Conservation (phyloP, 2,888 invertebrate genomes). For the Cheilosia urbana region DNA sequence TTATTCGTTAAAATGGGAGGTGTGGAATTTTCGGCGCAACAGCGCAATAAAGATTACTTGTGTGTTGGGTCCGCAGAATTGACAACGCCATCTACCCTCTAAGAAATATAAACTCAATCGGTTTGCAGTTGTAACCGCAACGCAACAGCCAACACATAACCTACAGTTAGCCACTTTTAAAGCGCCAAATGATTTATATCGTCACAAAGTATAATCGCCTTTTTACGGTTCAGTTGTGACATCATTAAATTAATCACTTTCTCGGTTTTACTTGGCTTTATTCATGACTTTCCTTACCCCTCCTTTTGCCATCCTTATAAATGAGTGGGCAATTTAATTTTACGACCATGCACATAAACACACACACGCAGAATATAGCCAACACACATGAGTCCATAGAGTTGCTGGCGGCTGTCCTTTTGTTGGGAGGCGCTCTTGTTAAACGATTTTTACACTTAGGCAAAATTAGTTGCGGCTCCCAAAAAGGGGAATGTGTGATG, state of each 20-base stretch:
- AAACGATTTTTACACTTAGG: conserved; percentile 66
- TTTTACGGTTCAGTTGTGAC: conserved; percentile 70
- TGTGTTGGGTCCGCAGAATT: too few relatives aligned
- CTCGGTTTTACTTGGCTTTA: conserved; percentile 65
- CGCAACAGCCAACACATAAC: too few relatives aligned
- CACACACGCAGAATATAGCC: neutral
- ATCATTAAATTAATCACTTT: conserved; percentile 73
- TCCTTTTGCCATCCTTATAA: conserved; percentile 46
- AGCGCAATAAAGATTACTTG: too few relatives aligned
- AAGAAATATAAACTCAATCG: too few relatives aligned
- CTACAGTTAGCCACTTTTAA: neutral
- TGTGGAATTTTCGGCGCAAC: too few relatives aligned
- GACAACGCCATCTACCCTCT: too few relatives aligned
- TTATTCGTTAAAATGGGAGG: too few relatives aligned
- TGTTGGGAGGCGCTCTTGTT: conserved; percentile 62
- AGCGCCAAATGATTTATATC: conserved; percentile 49
- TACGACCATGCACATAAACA: conserved; percentile 39
- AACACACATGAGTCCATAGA: conserved; percentile 50
- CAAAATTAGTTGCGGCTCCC: conserved; percentile 66
- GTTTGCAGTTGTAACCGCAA: too few relatives aligned
- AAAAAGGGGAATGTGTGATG: conserved; percentile 7
- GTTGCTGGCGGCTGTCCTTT: conserved; percentile 51
- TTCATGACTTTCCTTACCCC: conserved; percentile 35
- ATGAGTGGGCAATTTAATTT: conserved; percentile 69
- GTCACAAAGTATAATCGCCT: conserved; percentile 62